These are phyloP conservation scores for Seriola dumerili DNA, from an alignment of 2,113 vertebrate genomes.

Conservation along the genomic window DNA sequence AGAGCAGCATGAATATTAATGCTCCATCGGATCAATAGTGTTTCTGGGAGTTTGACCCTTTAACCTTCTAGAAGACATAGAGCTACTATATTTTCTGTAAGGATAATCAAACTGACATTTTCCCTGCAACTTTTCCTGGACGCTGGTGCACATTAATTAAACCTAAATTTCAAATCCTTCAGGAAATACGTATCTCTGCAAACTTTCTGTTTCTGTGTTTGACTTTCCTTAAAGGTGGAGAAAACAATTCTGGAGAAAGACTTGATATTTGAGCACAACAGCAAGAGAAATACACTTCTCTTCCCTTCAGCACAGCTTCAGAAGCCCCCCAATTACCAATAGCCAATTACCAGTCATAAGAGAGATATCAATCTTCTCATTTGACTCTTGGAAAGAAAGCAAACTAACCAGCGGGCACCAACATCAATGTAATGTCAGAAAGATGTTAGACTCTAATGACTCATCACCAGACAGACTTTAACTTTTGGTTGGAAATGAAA, in stretches of 20 bases:
- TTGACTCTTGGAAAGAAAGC: background rate
- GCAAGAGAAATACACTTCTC: too few relatives aligned
- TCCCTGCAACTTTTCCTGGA: slow-evolving; percentile 6
- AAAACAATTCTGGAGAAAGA: too few relatives aligned
- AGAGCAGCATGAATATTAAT: slow-evolving; percentile 64
- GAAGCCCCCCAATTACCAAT: too few relatives aligned
- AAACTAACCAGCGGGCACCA: too few relatives aligned
- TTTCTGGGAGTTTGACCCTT: slow-evolving; percentile 48
- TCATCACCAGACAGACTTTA: too few relatives aligned
- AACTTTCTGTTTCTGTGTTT: background rate
- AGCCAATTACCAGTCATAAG: background rate
- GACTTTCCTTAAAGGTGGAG: background rate
- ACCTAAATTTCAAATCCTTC: background rate
- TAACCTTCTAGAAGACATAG: slow-evolving; percentile 43
- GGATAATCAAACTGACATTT: slow-evolving; percentile 48
- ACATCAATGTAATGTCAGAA: too few relatives aligned
- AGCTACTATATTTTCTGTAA: slow-evolving; percentile 29
- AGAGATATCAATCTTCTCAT: background rate
- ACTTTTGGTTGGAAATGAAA: too few relatives aligned
- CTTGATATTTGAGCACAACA: too few relatives aligned
- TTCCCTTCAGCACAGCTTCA: too few relatives aligned
- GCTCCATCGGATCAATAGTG: slow-evolving; percentile 54
- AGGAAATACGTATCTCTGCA: background rate
- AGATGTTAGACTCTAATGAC: too few relatives aligned
- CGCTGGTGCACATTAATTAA: background rate